A percentile compares a stretch with the other conserved stretches of the same genome.
These are phyloP conservation scores for Bradypodion pumilum DNA, from an alignment of 2,797 vertebrate species.

Conservation along the genomic window DNA sequence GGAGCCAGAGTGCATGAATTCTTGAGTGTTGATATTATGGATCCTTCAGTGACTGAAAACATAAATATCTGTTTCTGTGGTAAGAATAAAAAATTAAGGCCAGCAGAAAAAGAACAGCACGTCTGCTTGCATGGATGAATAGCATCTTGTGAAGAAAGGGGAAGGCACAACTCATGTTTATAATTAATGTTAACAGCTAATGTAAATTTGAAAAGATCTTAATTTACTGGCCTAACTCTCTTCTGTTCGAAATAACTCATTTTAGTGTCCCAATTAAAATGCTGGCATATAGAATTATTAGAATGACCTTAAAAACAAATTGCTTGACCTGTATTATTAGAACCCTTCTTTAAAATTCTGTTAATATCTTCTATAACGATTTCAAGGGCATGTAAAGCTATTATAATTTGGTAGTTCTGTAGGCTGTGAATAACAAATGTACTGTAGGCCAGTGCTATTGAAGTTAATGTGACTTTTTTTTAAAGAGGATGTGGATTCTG, in stretches of 20 bases:
- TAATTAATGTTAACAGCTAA: slow-evolving; percentile 56
- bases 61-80: slow-evolving; percentile 15
- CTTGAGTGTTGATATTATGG: slow-evolving; percentile 31
- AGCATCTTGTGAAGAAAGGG: neutral
- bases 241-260: slow-evolving; percentile 55
- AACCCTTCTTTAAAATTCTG: slow-evolving; percentile 43
- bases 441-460: neutral
- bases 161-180: slow-evolving; percentile 16
- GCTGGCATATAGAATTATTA: slow-evolving; percentile 52
- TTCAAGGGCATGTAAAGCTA: slow-evolving; percentile 33
- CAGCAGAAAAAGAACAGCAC: neutral
- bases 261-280: slow-evolving; percentile 56
- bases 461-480: neutral
- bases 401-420: slow-evolving; percentile 30
- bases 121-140: slow-evolving; percentile 5
- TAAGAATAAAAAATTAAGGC: slow-evolving; percentile 20
- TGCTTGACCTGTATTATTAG: slow-evolving; percentile 51
- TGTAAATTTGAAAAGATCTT: slow-evolving; percentile 49
- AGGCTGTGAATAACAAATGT: neutral
- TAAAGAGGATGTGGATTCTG: neutral
- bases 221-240: slow-evolving; percentile 43
- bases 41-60: slow-evolving; percentile 21
- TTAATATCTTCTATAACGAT: slow-evolving; percentile 33
- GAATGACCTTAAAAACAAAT: slow-evolving; percentile 66
- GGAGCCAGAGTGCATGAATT: too few species aligned